Conservation (phyloP, 2,888 invertebrate species). For the Rhabditoides inermis region DNA sequence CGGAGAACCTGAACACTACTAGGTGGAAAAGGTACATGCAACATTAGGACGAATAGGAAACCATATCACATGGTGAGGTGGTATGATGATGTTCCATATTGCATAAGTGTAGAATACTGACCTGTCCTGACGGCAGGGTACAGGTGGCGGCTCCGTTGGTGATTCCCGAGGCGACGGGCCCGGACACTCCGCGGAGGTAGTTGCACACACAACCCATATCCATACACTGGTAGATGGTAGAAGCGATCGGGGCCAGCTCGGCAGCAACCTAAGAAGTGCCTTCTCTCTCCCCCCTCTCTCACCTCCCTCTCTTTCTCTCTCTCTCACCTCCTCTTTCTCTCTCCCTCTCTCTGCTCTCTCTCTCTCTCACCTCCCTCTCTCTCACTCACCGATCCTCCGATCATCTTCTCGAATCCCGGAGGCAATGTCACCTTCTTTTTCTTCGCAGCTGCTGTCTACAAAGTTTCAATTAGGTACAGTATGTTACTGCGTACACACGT, state of each 20-base stretch:
- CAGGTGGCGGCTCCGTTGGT: conserved; percentile 10
- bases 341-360: conserved; percentile 11
- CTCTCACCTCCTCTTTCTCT: conserved; percentile 1
- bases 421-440: conserved; percentile 37
- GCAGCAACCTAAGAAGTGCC: too few species aligned
- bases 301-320: conserved; percentile 13
- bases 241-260: conserved; percentile 42
- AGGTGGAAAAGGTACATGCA: too few species aligned
- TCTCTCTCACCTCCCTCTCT: conserved; percentile 16
- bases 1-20: too few species aligned
- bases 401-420: conserved; percentile 35
- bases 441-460: conserved; percentile 18
- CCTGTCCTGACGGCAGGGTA: conserved; percentile 10
- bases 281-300: conserved; percentile 16
- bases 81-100: too few species aligned
- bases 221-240: conserved; percentile 45
- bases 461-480: too few species aligned
- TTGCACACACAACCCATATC: conserved; percentile 45
- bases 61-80: too few species aligned
- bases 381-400: too few species aligned
- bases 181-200: conserved; percentile 39
- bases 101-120: too few species aligned
- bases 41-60: too few species aligned
- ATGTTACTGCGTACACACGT: too few species aligned
- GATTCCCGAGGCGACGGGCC: too few species aligned